Base-by-base conservation (phyloP, 2,888 invertebrate genomes). In the Tetragonisca angustula region DNA sequence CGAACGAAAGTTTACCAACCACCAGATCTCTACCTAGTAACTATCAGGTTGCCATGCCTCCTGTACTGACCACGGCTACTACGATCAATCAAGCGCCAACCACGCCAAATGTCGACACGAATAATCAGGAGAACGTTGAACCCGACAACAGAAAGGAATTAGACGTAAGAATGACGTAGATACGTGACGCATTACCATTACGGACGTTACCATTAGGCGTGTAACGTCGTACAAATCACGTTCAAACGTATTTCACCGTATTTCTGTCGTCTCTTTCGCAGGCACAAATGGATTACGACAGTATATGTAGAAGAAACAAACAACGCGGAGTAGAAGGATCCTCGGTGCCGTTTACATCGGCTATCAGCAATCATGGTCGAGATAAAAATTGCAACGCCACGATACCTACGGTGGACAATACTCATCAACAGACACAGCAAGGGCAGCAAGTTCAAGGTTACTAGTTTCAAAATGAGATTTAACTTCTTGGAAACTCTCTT, bases 321-420 rank as follows among this genome's bases (percentile, higher is more conserved):
- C 96, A 62, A 95, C 96, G 71, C 95, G 92, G 92, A 70, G 91
- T 92, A 69, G 93, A 94, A 89, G 93, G 92, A 83, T 92, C 92
- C 43, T 90, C 92, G 83, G 91, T 92, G 79, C 93, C 94, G 76
- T 93, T 93, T 81, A 91, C 92, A 62, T 92, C 94, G 21, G 90
- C 93, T 62, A 92, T 93, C 76, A 93, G 93, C 79, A 94, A 94
- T 92, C 94, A 93, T 73, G 93, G 93, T 52, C 90, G 94, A 79
- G 97, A 97, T 93, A 96, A 96, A 93, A 96, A 97, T 94, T 96
- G 96, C 91, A 97, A 97, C 94, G 96, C 97, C 49, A 96, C 96
- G 21, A 92, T 94, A 88, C 95, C 95, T 69, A 95, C 94, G 61
- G 94, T 92, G 69, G 94, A 94, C 83, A 93, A 94, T 70, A 91